A percentile compares a stretch with the other conserved stretches of the same genome.
Conservation (phyloP, 1,140 invertebrate species). For the Latrodectus geometricus region DNA sequence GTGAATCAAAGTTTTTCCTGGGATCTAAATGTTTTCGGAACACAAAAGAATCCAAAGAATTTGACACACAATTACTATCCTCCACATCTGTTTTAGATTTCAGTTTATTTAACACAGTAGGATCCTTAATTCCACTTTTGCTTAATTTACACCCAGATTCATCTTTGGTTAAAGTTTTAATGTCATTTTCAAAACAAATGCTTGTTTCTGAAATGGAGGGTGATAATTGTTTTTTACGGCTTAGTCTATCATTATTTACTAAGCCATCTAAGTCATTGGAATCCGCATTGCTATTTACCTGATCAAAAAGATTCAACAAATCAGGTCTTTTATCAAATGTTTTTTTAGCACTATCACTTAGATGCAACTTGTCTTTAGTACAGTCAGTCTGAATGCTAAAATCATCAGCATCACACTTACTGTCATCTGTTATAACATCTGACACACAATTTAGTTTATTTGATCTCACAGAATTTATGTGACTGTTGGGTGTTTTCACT, state of each 20-base stretch:
- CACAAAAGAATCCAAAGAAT: slow-evolving; percentile 52
- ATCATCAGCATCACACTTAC: slow-evolving; percentile 63
- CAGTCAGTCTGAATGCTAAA: slow-evolving; percentile 38
- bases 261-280: slow-evolving; percentile 66
- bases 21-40: slow-evolving; percentile 59
- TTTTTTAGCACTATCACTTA: slow-evolving; percentile 45
- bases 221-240: slow-evolving; percentile 32
- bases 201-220: slow-evolving; percentile 22
- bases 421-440: slow-evolving; percentile 63
- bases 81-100: slow-evolving; percentile 39
- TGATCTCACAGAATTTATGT: slow-evolving; percentile 11
- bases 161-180: slow-evolving; percentile 51
- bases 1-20: slow-evolving; percentile 49
- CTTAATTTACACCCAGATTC: slow-evolving; percentile 30
- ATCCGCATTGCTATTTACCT: slow-evolving; percentile 64
- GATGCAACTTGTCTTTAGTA: slow-evolving; percentile 41
- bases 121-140: slow-evolving; percentile 34
- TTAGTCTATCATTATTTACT: slow-evolving; percentile 29
- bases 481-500: slow-evolving; percentile 18
- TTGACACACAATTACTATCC: slow-evolving; percentile 32
- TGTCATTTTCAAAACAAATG: slow-evolving; percentile 20
- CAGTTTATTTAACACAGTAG: slow-evolving; percentile 21
- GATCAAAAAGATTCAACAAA: slow-evolving; percentile 67
- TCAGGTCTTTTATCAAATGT: slow-evolving; percentile 67
- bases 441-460: slow-evolving; percentile 62